A percentile compares a stretch with the other conserved stretches of the same genome.
Conservation (phyloP, 1,140 invertebrate species). For the Paraescarpia echinospica region DNA sequence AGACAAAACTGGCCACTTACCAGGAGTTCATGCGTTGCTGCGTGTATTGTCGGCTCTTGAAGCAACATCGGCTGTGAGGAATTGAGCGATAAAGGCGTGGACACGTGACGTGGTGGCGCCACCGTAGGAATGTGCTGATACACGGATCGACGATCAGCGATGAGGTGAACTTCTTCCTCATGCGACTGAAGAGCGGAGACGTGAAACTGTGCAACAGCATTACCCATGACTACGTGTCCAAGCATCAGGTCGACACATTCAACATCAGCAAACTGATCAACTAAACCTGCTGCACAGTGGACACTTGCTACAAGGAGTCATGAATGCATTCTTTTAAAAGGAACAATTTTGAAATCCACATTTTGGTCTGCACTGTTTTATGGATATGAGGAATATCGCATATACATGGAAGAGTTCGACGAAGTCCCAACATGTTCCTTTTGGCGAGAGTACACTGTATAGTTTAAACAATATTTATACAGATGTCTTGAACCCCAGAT, state of each 20-base stretch:
- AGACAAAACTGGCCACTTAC: constrained; percentile 34
- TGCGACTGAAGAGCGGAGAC: constrained; percentile 34
- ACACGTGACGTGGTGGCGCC: constrained; percentile 22
- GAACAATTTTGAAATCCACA: too few species aligned
- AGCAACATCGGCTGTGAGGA: constrained; percentile 49
- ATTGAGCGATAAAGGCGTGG: constrained; percentile 36
- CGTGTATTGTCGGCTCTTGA: constrained; percentile 53
- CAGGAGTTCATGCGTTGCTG: constrained; percentile 52
- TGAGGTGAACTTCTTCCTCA: constrained; percentile 45
- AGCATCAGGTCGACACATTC: neutral
- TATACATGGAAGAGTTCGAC: too few species aligned
- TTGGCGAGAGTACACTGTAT: too few species aligned
- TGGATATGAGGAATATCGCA: too few species aligned
- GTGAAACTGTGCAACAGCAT: neutral
- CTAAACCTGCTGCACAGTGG: too few species aligned
- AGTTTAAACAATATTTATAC: too few species aligned
- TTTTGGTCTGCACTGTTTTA: too few species aligned
- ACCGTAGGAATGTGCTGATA: constrained; percentile 25
- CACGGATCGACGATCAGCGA: constrained; percentile 38
- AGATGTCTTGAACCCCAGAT: too few species aligned
- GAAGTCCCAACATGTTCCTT: too few species aligned
- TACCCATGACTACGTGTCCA: neutral
- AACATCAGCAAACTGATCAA: neutral
- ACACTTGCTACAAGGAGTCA: too few species aligned
- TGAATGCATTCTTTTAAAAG: too few species aligned